phyloP scores from a whole-genome alignment of 2,797 vertebrate genomes.

The Eulemur rubriventer region DNA sequence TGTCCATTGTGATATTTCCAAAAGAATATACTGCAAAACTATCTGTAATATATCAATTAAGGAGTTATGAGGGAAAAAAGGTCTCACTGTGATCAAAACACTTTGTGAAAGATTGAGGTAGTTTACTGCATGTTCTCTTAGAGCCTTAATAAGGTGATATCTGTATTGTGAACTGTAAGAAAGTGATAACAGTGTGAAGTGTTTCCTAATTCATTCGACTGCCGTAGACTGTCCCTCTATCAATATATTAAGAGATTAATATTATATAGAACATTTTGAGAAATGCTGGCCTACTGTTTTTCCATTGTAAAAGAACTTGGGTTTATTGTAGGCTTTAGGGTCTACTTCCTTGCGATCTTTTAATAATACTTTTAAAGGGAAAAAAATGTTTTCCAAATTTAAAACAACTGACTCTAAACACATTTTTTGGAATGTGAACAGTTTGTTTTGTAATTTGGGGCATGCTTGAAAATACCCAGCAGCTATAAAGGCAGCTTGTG shows the following conservation, averaged over 20 bases:
- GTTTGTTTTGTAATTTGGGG: background rate
- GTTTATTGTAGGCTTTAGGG: background rate
- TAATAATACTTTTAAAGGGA: background rate
- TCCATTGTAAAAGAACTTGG: background rate
- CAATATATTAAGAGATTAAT: background rate
- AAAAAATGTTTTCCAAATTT: background rate
- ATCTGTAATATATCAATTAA: background rate
- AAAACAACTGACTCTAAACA: background rate
- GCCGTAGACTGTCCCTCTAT: background rate
- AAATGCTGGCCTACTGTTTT: background rate
- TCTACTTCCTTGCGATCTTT: background rate
- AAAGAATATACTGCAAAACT: background rate
- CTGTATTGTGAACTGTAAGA: background rate
- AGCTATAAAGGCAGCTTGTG: background rate
- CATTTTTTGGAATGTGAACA: background rate
- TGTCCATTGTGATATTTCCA: background rate
- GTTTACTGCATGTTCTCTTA: background rate
- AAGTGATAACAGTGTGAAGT: background rate
- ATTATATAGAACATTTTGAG: background rate
- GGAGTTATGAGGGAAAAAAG: background rate
- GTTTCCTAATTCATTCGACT: background rate
- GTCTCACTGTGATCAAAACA: background rate
- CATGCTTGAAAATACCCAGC: background rate
- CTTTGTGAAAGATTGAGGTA: background rate
- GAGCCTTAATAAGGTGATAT: background rate